Evolutionary conservation across 2,797 vertebrate species (phyloP), one percentile per base, ranked within the genome.

Genomic region (Acanthis flammea): DNA sequence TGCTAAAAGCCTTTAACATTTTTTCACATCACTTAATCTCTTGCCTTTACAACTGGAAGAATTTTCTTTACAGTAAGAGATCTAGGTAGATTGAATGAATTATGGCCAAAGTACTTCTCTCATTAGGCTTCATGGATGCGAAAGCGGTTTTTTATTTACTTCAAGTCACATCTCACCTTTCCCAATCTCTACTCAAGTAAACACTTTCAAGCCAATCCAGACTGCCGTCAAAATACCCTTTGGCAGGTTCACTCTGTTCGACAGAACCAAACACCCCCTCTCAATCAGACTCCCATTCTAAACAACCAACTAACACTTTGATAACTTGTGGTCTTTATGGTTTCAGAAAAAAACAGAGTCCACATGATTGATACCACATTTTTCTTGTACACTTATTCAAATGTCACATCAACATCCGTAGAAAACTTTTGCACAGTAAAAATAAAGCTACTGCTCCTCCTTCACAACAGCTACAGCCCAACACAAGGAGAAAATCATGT

Each of bases 391-490:
- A 8, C 13, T 73, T 57, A 47, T 13, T 93, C 22, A 62, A 76
- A 54, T 14, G 6, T 70, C 65, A 79, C 22, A 72, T 19, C 51
- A 90, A 28, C 0, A 2, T 7, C 53, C 0, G 0, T 7, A 10
- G 23, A 44, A 90, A 86, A 53, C 12, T 39, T 23, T 35, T 66
- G 28, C 17, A 41, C 14, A 9, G 62, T 37, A 47, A 82, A 62
- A 81, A 78, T 17, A 80, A 16, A 77, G 28, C 37, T 70, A 58
- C 51, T 70, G 25, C 10, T 91, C 30, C 25, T n/a, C 47, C 72
- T 63, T 63, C 18, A 54, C 70, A 89, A 50, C 4, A 79, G 28
- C 42, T 57, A 68, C 3, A 2, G 3, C 23, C 53, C n/a, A 57
- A 5, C 8, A 67, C 12, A 17, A 65, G 3, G 6, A 73, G 19